Evolutionary conservation across 2,797 vertebrate species (phyloP).

Genomic region (Microhierax caerulescens): DNA sequence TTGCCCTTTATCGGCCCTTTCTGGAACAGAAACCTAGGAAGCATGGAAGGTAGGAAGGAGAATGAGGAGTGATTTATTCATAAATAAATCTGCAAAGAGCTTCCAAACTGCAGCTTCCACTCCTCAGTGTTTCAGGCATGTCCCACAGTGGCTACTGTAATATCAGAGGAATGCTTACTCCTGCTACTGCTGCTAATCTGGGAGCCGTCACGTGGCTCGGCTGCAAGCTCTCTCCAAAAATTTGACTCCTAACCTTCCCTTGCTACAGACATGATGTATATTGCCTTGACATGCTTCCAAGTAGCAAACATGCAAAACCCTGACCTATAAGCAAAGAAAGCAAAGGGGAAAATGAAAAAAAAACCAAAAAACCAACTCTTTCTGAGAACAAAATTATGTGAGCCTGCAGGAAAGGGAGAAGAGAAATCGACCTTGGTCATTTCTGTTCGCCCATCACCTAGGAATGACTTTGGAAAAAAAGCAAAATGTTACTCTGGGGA

Average conservation of each 20-base stretch:
- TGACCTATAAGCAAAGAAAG: slow-evolving; percentile 45
- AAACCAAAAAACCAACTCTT: background rate
- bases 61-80: background rate
- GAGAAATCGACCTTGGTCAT: background rate
- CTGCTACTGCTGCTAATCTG: slow-evolving; percentile 66
- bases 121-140: slow-evolving; percentile 17
- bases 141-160: slow-evolving; percentile 52
- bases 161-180: slow-evolving; percentile 59
- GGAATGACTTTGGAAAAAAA: background rate
- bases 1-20: background rate
- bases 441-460: background rate
- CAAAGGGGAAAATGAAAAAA: background rate
- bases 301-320: slow-evolving; percentile 29
- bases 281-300: slow-evolving; percentile 57
- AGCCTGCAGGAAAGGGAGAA: background rate
- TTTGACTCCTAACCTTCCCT: slow-evolving; percentile 68
- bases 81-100: background rate
- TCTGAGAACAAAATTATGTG: slow-evolving; percentile 37
- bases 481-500: background rate
- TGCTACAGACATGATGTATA: slow-evolving; percentile 54
- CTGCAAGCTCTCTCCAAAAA: slow-evolving; percentile 52
- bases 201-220: slow-evolving; percentile 23
- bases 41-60: background rate
- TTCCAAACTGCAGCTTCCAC: slow-evolving; percentile 2
- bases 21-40: background rate